A percentile compares a stretch with the other conserved stretches of the same genome.
Conservation (phyloP, 2,797 vertebrate species). For the Phoebastria nigripes region DNA sequence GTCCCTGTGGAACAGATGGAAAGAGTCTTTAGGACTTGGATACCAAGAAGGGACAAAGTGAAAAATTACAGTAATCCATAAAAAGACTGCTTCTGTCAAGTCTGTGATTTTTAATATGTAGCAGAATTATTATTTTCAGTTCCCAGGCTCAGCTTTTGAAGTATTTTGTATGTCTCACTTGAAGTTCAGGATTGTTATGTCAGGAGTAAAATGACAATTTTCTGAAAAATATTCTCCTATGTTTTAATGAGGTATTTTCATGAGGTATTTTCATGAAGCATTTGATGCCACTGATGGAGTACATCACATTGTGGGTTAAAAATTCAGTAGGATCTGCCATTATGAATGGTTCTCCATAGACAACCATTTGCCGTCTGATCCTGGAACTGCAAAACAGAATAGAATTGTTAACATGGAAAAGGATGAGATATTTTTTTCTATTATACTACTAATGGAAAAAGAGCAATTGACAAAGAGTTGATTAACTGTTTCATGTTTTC, state of each 20-base stretch:
- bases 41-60: neutral
- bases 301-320: neutral
- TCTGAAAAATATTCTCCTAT: neutral
- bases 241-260: neutral
- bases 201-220: neutral
- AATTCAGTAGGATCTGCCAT: neutral
- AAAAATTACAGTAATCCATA: neutral
- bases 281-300: neutral
- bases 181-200: neutral
- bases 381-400: neutral
- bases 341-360: neutral
- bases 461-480: neutral
- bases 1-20: neutral
- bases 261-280: neutral
- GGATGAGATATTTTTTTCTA: neutral
- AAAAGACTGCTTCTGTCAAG: neutral
- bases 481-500: neutral
- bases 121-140: neutral
- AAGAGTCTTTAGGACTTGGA: neutral
- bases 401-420: neutral
- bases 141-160: neutral
- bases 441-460: neutral
- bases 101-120: neutral
- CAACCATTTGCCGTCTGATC: neutral
- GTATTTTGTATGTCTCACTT: neutral